Conservation (phyloP, 2,113 vertebrate genomes). For the Notarius lentiginosus region DNA sequence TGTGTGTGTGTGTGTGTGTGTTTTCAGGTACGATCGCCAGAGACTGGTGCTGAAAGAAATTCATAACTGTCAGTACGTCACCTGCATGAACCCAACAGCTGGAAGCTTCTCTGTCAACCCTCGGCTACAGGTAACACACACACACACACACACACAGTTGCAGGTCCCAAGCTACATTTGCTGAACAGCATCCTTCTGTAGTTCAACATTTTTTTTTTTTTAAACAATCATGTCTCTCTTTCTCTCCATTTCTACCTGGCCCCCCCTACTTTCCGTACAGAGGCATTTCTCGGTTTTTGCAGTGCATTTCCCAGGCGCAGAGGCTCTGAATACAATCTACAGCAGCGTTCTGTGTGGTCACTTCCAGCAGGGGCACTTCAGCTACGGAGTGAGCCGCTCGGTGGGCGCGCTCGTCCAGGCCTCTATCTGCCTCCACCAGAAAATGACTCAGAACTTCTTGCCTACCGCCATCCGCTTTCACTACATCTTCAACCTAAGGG, state of each 20-base stretch:
- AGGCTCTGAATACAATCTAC: slow-evolving; percentile 72
- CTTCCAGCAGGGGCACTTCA: slow-evolving; percentile 77
- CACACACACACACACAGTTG: background rate
- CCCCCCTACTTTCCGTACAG: slow-evolving; percentile 50
- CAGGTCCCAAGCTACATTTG: background rate
- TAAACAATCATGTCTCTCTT: background rate
- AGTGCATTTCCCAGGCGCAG: slow-evolving; percentile 68
- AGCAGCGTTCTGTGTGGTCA: slow-evolving; percentile 74
- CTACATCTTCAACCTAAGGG: slow-evolving; percentile 79
- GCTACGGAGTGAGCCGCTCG: slow-evolving; percentile 74
- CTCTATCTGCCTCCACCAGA: slow-evolving; percentile 78
- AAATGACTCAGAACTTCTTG: slow-evolving; percentile 81
- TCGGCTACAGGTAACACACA: slow-evolving; percentile 78
- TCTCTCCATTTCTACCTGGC: background rate
- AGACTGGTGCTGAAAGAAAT: slow-evolving; percentile 88
- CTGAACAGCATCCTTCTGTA: background rate
- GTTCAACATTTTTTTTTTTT: background rate
- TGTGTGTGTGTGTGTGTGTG: background rate
- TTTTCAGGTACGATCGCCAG: slow-evolving; percentile 92
- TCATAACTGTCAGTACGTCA: slow-evolving; percentile 87
- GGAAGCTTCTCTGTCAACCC: slow-evolving; percentile 91
- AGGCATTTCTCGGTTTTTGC: slow-evolving; percentile 81
- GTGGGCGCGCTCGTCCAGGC: slow-evolving; percentile 69
- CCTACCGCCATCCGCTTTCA: slow-evolving; percentile 76
- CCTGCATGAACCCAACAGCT: slow-evolving; percentile 89